These are phyloP conservation scores for Brachionus koreanus DNA, from an alignment of 1,140 invertebrate genomes.

Conservation along the genomic window DNA sequence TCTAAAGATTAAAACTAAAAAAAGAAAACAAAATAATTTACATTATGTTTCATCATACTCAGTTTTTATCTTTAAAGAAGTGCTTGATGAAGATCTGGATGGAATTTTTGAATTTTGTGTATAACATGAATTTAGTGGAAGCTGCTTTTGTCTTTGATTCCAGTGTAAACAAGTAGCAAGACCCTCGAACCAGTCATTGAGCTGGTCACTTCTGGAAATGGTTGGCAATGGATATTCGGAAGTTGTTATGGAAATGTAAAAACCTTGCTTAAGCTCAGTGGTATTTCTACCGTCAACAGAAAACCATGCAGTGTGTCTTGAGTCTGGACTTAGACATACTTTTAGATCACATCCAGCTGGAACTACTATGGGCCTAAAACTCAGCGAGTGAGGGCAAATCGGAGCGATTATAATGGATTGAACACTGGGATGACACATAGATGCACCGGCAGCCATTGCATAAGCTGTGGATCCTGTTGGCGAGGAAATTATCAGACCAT, in stretches of 20 bases:
- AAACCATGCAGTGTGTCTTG: slow-evolving; percentile 40
- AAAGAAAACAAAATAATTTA: not conserved
- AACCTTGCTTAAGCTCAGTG: slow-evolving; percentile 30
- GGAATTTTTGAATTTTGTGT: slow-evolving; percentile 17
- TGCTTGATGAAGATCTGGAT: not conserved
- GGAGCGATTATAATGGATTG: slow-evolving; percentile 95
- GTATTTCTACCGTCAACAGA: slow-evolving; percentile 40
- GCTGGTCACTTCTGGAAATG: slow-evolving; percentile 10
- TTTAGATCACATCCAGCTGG: slow-evolving; percentile 80
- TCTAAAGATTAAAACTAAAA: not conserved
- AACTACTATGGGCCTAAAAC: slow-evolving; percentile 91
- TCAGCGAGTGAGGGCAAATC: slow-evolving; percentile 91
- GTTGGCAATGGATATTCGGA: slow-evolving; percentile 41
- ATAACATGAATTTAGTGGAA: slow-evolving; percentile 36
- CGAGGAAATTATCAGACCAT: slow-evolving; percentile 89
- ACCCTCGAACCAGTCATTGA: slow-evolving; percentile 41
- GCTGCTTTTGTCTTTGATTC: slow-evolving; percentile 43
- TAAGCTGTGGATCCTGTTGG: slow-evolving; percentile 95
- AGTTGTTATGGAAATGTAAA: slow-evolving; percentile 39
- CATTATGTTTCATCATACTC: not conserved
- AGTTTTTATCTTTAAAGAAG: not conserved
- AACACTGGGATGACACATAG: slow-evolving; percentile 78
- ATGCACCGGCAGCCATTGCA: slow-evolving; percentile 69
- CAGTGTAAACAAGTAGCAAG: slow-evolving; percentile 41
- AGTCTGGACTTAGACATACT: slow-evolving; percentile 21